Conservation (phyloP, 1,140 invertebrate genomes). For the Euura lappo region DNA sequence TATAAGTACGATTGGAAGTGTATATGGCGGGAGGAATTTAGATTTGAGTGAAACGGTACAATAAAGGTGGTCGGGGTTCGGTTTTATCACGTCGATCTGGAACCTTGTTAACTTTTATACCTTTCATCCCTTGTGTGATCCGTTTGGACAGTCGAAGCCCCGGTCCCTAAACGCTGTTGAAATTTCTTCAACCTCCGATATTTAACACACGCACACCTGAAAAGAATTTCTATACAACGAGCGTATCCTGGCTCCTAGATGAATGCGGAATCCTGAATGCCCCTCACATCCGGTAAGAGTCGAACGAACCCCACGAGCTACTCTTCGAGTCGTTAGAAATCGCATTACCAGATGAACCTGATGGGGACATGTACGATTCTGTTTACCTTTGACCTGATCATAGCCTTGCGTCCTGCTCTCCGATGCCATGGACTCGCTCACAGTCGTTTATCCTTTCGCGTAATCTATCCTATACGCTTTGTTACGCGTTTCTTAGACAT, state of each 20-base stretch:
- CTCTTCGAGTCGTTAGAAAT: neutral
- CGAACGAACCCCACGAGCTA: neutral
- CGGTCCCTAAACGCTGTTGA: neutral
- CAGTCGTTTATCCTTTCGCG: slow-evolving; percentile 1
- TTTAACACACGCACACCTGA: neutral
- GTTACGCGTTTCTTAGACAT: too few species aligned
- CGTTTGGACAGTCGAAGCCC: neutral
- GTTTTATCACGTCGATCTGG: neutral
- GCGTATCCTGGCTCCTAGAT: neutral
- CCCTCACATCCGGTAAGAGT: neutral
- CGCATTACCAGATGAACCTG: slow-evolving; percentile 6
- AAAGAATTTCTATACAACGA: neutral
- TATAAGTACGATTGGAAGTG: neutral
- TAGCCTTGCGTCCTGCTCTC: too few species aligned
- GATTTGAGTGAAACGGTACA: slow-evolving; percentile 3
- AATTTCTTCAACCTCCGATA: neutral
- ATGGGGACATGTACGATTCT: neutral
- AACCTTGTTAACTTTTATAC: slow-evolving; percentile 7
- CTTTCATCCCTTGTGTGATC: slow-evolving; percentile 1
- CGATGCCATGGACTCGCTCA: neutral
- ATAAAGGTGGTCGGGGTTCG: neutral
- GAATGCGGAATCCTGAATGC: neutral
- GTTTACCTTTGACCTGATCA: slow-evolving; percentile 5
- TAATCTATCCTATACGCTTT: neutral
- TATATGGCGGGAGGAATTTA: neutral